Percentiles rank a stretch among this genome's conserved stretches.
These are phyloP conservation scores for Monarcha castaneiventris DNA, from an alignment of 2,113 vertebrate genomes.

Conservation along the genomic window DNA sequence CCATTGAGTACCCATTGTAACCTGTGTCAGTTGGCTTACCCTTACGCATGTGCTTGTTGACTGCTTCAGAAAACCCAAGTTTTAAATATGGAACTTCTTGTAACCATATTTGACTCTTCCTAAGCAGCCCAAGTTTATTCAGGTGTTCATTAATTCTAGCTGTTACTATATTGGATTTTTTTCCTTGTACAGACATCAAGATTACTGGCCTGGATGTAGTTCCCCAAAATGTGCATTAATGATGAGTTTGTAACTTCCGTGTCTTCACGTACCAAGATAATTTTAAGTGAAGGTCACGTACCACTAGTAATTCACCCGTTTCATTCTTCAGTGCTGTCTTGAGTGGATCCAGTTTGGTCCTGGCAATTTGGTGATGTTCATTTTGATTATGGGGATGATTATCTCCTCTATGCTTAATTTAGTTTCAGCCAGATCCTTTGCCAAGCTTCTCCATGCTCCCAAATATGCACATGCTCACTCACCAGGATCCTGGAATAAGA, in stretches of 20 bases:
- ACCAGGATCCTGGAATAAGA: neutral
- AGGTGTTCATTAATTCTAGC: neutral
- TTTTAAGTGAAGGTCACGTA: neutral
- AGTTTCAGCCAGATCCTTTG: neutral
- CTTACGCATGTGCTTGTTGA: neutral
- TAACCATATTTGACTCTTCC: neutral
- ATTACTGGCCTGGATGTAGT: neutral
- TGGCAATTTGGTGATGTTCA: neutral
- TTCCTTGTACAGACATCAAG: neutral
- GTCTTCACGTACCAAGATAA: neutral
- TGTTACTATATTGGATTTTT: neutral
- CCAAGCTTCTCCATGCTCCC: neutral
- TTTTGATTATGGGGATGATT: neutral
- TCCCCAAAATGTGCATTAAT: neutral
- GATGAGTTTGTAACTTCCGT: rapidly evolving
- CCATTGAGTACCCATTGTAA: rapidly evolving
- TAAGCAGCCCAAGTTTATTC: neutral
- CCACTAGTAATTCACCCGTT: neutral
- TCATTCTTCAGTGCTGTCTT: neutral
- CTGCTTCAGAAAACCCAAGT: neutral
- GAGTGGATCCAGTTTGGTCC: neutral
- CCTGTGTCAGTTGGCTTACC: neutral
- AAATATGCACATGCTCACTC: rapidly evolving
- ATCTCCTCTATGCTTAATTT: neutral
- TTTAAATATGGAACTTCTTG: neutral